Conservation (phyloP, 2,113 vertebrate species). For the Callipepla squamata region DNA sequence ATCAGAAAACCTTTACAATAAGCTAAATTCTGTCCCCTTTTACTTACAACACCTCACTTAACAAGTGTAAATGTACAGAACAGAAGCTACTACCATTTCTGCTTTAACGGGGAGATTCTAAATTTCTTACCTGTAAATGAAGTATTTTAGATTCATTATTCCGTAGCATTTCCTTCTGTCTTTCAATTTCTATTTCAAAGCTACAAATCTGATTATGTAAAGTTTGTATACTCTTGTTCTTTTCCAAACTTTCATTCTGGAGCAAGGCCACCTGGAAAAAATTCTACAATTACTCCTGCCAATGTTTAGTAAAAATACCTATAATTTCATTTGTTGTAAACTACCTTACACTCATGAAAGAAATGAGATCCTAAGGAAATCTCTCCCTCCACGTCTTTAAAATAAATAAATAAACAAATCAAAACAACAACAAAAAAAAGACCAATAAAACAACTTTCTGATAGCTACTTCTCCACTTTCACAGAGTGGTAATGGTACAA, state of each 20-base stretch:
- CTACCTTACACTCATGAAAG: slow-evolving; percentile 25
- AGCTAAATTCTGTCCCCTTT: not conserved
- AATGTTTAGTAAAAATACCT: slow-evolving; percentile 46
- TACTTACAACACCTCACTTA: not conserved
- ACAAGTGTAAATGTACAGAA: not conserved
- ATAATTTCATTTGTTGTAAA: slow-evolving; percentile 26
- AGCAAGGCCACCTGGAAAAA: slow-evolving; percentile 82
- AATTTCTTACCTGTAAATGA: slow-evolving; percentile 81
- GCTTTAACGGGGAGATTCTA: slow-evolving; percentile 21
- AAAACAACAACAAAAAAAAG: not conserved
- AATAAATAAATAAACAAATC: not conserved
- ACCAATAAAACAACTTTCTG: not conserved
- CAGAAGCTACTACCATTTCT: not conserved
- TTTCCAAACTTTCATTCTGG: slow-evolving; percentile 85
- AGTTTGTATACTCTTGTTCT: slow-evolving; percentile 86
- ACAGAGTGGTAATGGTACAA: not conserved
- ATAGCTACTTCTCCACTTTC: slow-evolving; percentile 1
- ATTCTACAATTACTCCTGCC: slow-evolving; percentile 62
- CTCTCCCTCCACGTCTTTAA: not conserved
- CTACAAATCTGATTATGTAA: slow-evolving; percentile 85
- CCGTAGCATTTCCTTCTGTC: slow-evolving; percentile 84
- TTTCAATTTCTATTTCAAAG: slow-evolving; percentile 85
- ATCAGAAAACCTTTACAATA: not conserved
- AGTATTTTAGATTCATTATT: slow-evolving; percentile 86
- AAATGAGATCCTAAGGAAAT: slow-evolving; percentile 19